Evolutionary conservation across 2,113 vertebrate species (phyloP), one percentile per base, ranked within the genome.

Genomic region (Cardinalis cardinalis): DNA sequence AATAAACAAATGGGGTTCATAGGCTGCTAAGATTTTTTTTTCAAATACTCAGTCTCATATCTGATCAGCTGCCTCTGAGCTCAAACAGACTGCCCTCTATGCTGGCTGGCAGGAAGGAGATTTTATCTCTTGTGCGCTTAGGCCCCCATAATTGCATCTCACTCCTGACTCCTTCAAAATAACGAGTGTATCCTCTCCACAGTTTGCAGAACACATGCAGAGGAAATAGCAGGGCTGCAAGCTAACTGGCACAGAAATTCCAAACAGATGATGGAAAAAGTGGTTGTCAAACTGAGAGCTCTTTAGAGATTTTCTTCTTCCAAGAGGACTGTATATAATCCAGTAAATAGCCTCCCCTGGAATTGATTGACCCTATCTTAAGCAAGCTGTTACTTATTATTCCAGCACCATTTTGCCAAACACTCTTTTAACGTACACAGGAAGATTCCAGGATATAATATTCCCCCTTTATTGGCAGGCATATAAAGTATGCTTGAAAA

Each of bases 1-100:
- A 98, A 98, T 97, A 99, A 99, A 98, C 97, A 98, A 97, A 98
- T 93, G 85, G 94, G 87, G 94, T 91, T 95, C 97, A 94, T 95
- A 97, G 96, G 95, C 97, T 97, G 97, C 98, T 97, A 97, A 97
- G 97, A 84, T 91, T 95, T 92, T 96, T 96, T 90, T 95, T 94
- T 85, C 65, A 96, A 95, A 97, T 96, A 94, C 89, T 88, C 25
- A 10, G 89, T 77, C 77, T 94, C 90, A 91, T 88, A 96, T 97
- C 90, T 88, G 95, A 96, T 96, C 96, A 94, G 89, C 93, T 97
- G 98, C 95, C 96, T 97, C 95, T 93, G 94, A 93, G 92, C 64
- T 75, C 92, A 97, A 94, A 98, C 98, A 98, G 97, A 95, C 91
- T 76, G 85, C 97, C 94, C 96, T 98, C 96, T 98, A 85, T 97